A percentile compares a stretch with the other conserved stretches of the same genome.
These are phyloP conservation scores for Rhingia campestris DNA, from an alignment of 2,888 invertebrate genomes.

Conservation along the genomic window DNA sequence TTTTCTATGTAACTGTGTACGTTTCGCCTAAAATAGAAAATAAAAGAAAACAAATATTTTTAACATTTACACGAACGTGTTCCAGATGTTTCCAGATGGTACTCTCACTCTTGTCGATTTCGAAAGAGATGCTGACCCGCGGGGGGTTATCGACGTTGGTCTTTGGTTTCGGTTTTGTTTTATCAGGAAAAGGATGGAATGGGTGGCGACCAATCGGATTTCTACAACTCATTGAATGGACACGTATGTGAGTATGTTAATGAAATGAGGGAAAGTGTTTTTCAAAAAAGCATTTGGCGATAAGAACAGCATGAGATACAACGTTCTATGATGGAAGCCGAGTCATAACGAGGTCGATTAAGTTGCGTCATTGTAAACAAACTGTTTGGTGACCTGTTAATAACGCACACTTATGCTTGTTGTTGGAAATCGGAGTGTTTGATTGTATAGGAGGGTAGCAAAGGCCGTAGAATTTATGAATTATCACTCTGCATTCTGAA, in stretches of 20 bases:
- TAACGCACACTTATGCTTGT: neutral
- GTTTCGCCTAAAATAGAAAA: constrained; percentile 43
- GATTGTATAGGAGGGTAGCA: neutral
- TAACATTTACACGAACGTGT: constrained; percentile 40
- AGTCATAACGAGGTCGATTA: constrained; percentile 38
- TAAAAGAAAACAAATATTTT: constrained; percentile 64
- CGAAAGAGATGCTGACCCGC: constrained; percentile 6
- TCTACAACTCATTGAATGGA: constrained; percentile 19
- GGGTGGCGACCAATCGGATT: constrained; percentile 12
- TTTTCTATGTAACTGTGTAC: constrained; percentile 40
- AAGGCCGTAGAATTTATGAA: too few relatives aligned
- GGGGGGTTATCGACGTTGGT: constrained; percentile 51
- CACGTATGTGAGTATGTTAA: constrained; percentile 28
- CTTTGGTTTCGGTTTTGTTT: neutral
- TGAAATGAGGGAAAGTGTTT: constrained; percentile 1
- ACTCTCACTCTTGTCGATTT: neutral
- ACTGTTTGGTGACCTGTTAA: neutral
- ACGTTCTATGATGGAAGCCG: neutral
- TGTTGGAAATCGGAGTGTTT: constrained; percentile 12
- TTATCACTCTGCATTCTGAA: too few relatives aligned
- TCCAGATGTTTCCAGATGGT: neutral
- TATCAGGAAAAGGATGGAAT: constrained; percentile 6
- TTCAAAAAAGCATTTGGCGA: neutral
- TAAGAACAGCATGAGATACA: neutral
- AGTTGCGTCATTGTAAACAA: constrained; percentile 46